Percentiles rank a stretch among this genome's conserved stretches.
Conservation (phyloP, 2,888 invertebrate species). For the Cosmia trapezina region DNA sequence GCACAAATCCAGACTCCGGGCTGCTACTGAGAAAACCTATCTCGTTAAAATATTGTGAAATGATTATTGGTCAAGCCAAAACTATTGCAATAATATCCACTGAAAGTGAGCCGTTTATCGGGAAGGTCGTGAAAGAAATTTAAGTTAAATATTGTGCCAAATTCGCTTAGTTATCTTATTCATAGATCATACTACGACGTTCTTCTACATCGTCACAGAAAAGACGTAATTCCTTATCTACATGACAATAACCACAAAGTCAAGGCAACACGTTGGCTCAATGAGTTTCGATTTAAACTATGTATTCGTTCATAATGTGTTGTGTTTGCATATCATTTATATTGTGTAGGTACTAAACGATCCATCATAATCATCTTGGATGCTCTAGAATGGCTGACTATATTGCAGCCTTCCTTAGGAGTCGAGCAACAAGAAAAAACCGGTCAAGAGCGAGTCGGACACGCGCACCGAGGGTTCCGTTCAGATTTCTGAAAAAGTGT, state of each 20-base stretch:
- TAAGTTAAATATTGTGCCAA: not conserved
- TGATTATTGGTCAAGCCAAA: not conserved
- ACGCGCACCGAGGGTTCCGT: no score
- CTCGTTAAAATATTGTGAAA: not conserved
- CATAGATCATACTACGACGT: not conserved
- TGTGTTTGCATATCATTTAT: not conserved
- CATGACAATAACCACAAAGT: constrained; percentile 38
- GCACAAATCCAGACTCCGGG: no score
- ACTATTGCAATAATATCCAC: no score
- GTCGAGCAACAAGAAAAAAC: no score
- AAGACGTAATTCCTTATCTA: constrained; percentile 48
- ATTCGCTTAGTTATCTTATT: constrained; percentile 6
- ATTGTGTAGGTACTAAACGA: not conserved
- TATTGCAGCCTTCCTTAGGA: no score
- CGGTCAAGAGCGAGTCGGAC: no score
- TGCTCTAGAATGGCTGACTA: no score
- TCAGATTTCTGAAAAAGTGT: no score
- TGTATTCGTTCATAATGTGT: constrained; percentile 15
- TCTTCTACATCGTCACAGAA: constrained; percentile 4
- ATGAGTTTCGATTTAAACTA: constrained; percentile 20
- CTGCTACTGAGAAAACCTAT: no score
- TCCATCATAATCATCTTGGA: not conserved
- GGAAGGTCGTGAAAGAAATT: not conserved
- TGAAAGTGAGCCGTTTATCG: no score
- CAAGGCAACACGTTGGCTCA: constrained; percentile 31